A percentile compares a stretch with the other conserved stretches of the same genome.
Evolutionary conservation across 2,797 vertebrate genomes (phyloP).

Genomic region (Ara ararauna): DNA sequence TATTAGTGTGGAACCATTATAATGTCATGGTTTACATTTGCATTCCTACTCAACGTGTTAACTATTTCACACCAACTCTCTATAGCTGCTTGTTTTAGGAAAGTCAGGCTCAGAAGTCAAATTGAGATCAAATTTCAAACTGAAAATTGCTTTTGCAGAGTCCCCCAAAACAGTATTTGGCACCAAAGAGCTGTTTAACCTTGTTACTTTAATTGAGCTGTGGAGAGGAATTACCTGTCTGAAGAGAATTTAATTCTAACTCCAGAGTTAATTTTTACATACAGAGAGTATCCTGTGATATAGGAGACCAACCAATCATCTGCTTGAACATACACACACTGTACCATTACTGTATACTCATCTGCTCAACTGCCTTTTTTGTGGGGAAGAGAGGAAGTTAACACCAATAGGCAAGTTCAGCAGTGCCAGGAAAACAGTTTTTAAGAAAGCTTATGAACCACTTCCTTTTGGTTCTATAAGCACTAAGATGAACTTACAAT

Average conservation of each 20-base stretch:
- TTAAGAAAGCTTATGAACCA: not conserved
- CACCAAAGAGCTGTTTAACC: not conserved
- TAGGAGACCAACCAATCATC: not conserved
- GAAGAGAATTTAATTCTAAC: not conserved
- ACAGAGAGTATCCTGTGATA: not conserved
- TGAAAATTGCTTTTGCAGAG: not conserved
- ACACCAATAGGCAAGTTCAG: not conserved
- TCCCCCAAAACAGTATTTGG: not conserved
- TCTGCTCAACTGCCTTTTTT: not conserved
- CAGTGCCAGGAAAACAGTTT: not conserved
- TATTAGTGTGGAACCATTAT: not conserved
- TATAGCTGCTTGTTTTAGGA: not conserved
- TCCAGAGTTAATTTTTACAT: not conserved
- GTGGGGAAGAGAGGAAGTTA: not conserved
- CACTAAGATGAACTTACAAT: not conserved
- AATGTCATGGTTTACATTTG: not conserved
- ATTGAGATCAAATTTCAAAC: not conserved
- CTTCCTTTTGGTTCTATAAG: not conserved
- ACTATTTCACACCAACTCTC: not conserved
- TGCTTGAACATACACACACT: not conserved
- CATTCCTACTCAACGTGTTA: not conserved
- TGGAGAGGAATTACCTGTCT: not conserved
- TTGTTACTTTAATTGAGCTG: not conserved
- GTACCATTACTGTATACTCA: not conserved
- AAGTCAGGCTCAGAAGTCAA: not conserved